phyloP scores from a whole-genome alignment of 2,888 invertebrate species.

The Mesodorylaimus sp. region DNA sequence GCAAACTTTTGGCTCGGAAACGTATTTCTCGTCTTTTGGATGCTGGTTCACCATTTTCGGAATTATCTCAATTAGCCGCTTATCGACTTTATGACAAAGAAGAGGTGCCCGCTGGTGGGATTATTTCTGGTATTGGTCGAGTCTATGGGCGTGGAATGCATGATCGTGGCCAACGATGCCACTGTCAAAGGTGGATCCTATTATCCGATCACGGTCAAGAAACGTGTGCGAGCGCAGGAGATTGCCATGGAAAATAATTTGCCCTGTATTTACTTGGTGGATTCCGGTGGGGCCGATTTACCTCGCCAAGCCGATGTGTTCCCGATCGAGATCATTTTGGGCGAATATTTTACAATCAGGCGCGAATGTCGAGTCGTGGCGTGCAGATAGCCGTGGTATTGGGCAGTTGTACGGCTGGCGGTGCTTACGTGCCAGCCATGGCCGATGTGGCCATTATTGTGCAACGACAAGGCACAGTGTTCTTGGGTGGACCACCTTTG shows the following conservation, averaged over 20 bases:
- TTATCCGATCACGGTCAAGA: conserved; percentile 89
- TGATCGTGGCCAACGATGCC: conserved; percentile 93
- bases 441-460: conserved; percentile 93
- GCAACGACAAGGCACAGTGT: conserved; percentile 68
- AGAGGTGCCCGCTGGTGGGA: conserved; percentile 37
- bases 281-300: conserved; percentile 91
- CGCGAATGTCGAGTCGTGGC: conserved; percentile 69
- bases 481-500: conserved; percentile 86
- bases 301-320: conserved; percentile 83
- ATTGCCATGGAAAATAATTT: conserved; percentile 71
- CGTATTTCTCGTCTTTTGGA: conserved; percentile 72
- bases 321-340: conserved; percentile 87
- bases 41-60: conserved; percentile 46
- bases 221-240: conserved; percentile 84
- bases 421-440: conserved; percentile 95
- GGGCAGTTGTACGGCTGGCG: conserved; percentile 94
- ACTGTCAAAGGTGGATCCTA: conserved; percentile 94
- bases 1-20: conserved; percentile 74
- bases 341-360: conserved; percentile 86
- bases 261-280: conserved; percentile 78
- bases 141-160: conserved; percentile 43
- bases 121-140: conserved; percentile 34
- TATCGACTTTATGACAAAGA: conserved; percentile 41
- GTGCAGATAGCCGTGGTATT: conserved; percentile 67
- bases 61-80: conserved; percentile 46